Base-by-base conservation (phyloP, 2,113 vertebrate genomes). In the Melanerpes aurifrons region DNA sequence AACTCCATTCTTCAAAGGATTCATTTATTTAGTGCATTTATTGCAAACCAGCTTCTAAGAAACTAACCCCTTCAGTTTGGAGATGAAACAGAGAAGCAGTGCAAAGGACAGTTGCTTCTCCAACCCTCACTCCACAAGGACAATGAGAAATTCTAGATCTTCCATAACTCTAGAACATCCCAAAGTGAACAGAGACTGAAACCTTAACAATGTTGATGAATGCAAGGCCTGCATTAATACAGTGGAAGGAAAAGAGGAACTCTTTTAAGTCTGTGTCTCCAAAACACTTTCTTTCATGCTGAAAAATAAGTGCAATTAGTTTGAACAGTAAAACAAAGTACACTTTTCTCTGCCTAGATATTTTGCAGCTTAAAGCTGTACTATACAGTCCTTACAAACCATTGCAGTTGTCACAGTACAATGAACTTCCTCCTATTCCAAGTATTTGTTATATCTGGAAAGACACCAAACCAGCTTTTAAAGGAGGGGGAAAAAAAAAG, bases 221-320 rank as follows among this genome's bases (percentile, higher is more conserved):
- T 3, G 6, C 4, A 63, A 67, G 82, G 18, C 6, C 21, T 58
- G 20, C 7, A 13, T 20, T 70, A 68, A 29, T 47, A 29, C 0
- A 26, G 9, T 2, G 11, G 7, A 21, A 32, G 6, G 32, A 3
- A 31, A 10, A 80, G 6, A 0, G 6, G 4, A 24, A 32, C 5
- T n/a, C 37, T 84, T 86, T 25, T 58, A 84, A 72, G 9, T 32
- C 22, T 50, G 5, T 17, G 16, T 59, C 58, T 64, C 12, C 2
- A 15, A 73, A 31, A 64, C 1, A 7, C 16, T 19, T 71, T 16
- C 19, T 54, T 79, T 59, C 35, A 32, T 31, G 59, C 9, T 64
- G 32, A 74, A 57, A 83, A 74, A 8, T 43, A 31, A 56, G 6
- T 12, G 9, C 62, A 66, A 15, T 45, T 32, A 61, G 9, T 28